A percentile compares a stretch with the other conserved stretches of the same genome.
Conservation (phyloP, 2,888 invertebrate genomes). For the Trichogramma dendrolimi region DNA sequence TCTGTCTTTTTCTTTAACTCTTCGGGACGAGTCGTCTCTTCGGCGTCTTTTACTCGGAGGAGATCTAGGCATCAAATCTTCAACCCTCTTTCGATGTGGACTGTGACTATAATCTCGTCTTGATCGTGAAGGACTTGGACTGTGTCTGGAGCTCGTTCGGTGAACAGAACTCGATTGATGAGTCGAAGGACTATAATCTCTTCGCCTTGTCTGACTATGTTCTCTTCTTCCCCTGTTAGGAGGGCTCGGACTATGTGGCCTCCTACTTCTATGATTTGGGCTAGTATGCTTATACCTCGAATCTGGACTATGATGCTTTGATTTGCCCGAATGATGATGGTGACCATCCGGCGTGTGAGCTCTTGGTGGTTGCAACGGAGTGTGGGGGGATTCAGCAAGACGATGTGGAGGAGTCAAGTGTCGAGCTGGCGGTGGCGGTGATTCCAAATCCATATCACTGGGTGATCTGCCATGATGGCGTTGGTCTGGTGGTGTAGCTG, state of each 20-base stretch:
- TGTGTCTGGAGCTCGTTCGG: constrained; percentile 41
- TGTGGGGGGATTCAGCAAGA: constrained; percentile 62
- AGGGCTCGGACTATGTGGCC: constrained; percentile 48
- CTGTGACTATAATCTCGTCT: constrained; percentile 45
- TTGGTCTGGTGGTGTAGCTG: constrained; percentile 57
- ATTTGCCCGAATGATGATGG: constrained; percentile 36
- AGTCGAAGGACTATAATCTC: constrained; percentile 42
- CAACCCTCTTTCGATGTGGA: constrained; percentile 40
- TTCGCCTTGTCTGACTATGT: constrained; percentile 39
- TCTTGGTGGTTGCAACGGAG: constrained; percentile 61
- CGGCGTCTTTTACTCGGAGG: constrained; percentile 49
- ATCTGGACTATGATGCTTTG: constrained; percentile 39
- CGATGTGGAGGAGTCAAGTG: constrained; percentile 39
- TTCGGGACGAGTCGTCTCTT: constrained; percentile 51
- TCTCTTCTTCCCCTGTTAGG: constrained; percentile 37
- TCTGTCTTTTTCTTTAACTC: constrained; percentile 53
- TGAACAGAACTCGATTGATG: constrained; percentile 26
- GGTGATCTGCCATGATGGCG: constrained; percentile 40
- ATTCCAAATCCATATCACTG: constrained; percentile 48
- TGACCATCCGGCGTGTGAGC: constrained; percentile 40
- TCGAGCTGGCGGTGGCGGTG: constrained; percentile 36
- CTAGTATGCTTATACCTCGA: constrained; percentile 31
- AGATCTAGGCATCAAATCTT: constrained; percentile 36
- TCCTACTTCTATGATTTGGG: constrained; percentile 20
- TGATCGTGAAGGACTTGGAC: constrained; percentile 40